Evolutionary conservation across 2,113 vertebrate genomes (phyloP), one percentile per base, ranked within the genome.

Genomic region (Phalacrocorax carbo): DNA sequence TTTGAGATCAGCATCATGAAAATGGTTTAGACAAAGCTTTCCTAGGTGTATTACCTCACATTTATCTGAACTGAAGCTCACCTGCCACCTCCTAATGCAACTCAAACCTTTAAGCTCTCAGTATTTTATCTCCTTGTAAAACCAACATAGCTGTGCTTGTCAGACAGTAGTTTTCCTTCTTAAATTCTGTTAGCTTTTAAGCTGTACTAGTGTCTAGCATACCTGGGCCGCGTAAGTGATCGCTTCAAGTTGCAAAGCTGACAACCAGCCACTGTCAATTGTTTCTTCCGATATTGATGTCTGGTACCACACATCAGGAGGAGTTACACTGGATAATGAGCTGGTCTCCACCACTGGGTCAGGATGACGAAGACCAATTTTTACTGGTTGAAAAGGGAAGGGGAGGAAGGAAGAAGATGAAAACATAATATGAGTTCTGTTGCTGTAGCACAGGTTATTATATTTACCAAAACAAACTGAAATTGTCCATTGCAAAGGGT

Each of bases 311-410:
- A 99, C 99, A 62, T 99, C 98, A 40, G 99, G 99, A 73, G 99
- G 99, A 49, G 95, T 99, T 32, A 99, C 99, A 20, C 99, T 99
- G 92, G 99, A 99, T 66, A 99, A 98, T 0, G 99, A 99, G 80
- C 99, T 99, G 82, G 99, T 99, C 98, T 99, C 99, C 95, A 99
- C 99, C 21, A 99, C 99, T 6, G 99, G 98, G 94, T 99, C 99
- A 15, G 99, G 99, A 85, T 99, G 99, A 58, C 99, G 99, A 30
- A 99, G 97, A 64, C 99, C 99, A 49, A 99, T 98, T 98, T 99
- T 99, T 77, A 99, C 99, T 99, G 96, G 38, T 93, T 42, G 34
- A 62, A 82, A 68, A 89, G 44, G 55, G 38, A 82, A 4, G 3
- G 7, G 51, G 83, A 89, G 36, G 38, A 66, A 68, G 15, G 64